Base-by-base conservation (phyloP, 2,888 invertebrate species). In the Caradrina kadenii region DNA sequence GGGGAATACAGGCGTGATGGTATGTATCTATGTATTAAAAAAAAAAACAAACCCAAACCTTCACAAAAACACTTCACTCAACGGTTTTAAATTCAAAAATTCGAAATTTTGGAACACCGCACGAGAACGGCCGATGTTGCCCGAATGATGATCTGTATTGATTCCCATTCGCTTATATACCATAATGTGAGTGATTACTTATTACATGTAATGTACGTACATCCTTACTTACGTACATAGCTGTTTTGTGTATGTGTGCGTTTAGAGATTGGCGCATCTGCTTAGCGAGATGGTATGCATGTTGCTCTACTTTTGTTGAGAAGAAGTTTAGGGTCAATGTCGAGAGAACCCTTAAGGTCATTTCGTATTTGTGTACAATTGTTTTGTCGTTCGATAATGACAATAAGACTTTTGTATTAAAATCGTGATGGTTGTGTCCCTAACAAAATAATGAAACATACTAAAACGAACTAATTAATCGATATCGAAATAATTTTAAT, bases 221-320 rank as follows among this genome's bases (percentile, higher is more conserved):
- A 72, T 80, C 67, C 64, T 69, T 63, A 65, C 35, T 58, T 63
- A 35, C 45, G 21, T 67, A 68, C 62, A 69, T 74, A 71, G 53
- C 71, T 58, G 48, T 50, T 39, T 35, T 42, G 22, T 69, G 39
- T 52, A 49, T 75, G 69, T 74, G 67, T 75, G 83, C 55, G 82
- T 66, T 4, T 45, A 74, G 76, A 64, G 86, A 85, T 73, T 74
- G 86, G 85, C 71, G 80, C 85, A 86, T 86, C 85, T 86, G 72
- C 80, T 77, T 66, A 65, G 31, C 15, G 72, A 66, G 66, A 77
- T 66, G 80, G 67, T n/a, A 50, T 35, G 84, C 73, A 80, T 67
- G 80, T 76, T 81, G 83, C 85, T 85, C 84, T 71, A 75, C 74
- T 61, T 39, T 80, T n/a, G 22, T 11, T 19, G 0, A n/a, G 26